Percentiles rank a stretch among this genome's conserved stretches.
Conservation (phyloP, 2,797 vertebrate species). For the Labroides dimidiatus region DNA sequence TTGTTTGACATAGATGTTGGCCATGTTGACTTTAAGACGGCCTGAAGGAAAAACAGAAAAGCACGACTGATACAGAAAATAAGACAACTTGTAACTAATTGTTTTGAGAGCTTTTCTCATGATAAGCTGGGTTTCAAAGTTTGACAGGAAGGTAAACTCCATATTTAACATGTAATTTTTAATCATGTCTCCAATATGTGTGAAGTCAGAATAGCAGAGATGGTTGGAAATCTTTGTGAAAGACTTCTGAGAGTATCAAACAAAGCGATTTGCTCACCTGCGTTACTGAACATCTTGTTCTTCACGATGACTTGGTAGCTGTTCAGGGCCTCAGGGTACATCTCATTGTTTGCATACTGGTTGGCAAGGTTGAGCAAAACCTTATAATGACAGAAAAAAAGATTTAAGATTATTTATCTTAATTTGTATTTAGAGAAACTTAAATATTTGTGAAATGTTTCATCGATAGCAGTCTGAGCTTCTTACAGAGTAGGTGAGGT, state of each 20-base stretch:
- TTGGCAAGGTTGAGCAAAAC: slow-evolving; percentile 96
- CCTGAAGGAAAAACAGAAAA: slow-evolving; percentile 77
- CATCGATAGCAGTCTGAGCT: too few relatives aligned
- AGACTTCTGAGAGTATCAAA: background rate
- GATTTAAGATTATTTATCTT: background rate
- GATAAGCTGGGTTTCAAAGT: too few relatives aligned
- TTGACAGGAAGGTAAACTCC: too few relatives aligned
- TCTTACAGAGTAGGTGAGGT: slow-evolving; percentile 96
- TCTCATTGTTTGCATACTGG: slow-evolving; percentile 95
- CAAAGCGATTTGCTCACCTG: slow-evolving; percentile 82
- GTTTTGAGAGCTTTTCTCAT: too few relatives aligned
- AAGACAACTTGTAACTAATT: too few relatives aligned
- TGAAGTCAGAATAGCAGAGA: too few relatives aligned
- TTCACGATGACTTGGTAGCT: slow-evolving; percentile 97
- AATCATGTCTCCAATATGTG: too few relatives aligned
- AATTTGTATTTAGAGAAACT: too few relatives aligned
- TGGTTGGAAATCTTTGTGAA: too few relatives aligned
- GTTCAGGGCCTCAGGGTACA: slow-evolving; percentile 96
- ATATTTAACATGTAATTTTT: too few relatives aligned
- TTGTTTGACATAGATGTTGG: slow-evolving; percentile 97
- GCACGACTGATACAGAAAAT: background rate
- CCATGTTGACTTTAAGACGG: slow-evolving; percentile 96
- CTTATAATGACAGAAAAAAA: slow-evolving; percentile 69
- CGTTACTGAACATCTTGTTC: slow-evolving; percentile 96
- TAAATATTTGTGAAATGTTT: too few relatives aligned